Conservation (phyloP, 1,140 invertebrate species). For the Rhagoletis zephyria region DNA sequence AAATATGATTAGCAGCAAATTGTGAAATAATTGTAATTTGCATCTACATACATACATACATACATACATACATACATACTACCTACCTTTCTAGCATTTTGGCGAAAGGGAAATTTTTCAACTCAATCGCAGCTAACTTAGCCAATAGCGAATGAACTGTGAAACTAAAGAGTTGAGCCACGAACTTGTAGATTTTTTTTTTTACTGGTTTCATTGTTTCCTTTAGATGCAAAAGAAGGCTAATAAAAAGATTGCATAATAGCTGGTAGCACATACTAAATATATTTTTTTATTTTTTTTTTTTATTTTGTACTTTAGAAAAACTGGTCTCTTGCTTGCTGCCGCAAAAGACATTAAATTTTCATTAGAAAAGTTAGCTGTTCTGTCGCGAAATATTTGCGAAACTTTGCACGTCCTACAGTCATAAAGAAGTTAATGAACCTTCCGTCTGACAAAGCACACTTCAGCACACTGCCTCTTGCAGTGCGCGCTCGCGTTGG, state of each 20-base stretch:
- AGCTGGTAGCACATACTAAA: not conserved
- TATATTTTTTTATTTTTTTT: not conserved
- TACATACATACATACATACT: too few species aligned
- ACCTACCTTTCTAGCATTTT: not conserved
- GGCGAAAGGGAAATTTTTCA: not conserved
- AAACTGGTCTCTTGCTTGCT: not conserved
- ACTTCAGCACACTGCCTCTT: not conserved
- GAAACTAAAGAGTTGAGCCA: conserved; percentile 1
- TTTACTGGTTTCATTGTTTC: not conserved
- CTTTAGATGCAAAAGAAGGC: too few species aligned
- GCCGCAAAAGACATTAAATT: not conserved
- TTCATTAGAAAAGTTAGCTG: not conserved
- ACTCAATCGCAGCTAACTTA: not conserved
- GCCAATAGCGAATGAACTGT: not conserved
- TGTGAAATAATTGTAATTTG: too few species aligned
- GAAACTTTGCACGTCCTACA: not conserved
- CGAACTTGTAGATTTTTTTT: not conserved
- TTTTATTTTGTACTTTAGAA: too few species aligned
- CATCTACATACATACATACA: too few species aligned
- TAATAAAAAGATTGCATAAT: conserved; percentile 15
- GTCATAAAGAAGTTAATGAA: not conserved
- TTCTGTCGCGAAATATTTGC: not conserved
- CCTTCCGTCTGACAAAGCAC: not conserved
- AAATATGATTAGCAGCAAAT: too few species aligned
- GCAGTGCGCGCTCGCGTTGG: too few species aligned